phyloP scores from a whole-genome alignment of 2,888 invertebrate genomes.

The Pachydiplax longipennis region DNA sequence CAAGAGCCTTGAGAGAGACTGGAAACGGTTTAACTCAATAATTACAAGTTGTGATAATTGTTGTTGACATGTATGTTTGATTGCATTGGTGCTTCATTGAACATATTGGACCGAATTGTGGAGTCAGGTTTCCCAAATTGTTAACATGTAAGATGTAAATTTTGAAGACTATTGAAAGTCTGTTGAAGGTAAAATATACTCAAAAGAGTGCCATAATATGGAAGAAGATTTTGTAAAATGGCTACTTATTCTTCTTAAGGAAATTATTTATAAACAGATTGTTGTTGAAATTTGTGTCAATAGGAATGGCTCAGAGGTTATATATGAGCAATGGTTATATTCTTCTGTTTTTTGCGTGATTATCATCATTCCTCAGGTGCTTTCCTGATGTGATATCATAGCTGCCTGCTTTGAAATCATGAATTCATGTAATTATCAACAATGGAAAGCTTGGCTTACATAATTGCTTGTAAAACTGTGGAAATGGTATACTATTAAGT shows the following conservation, averaged over 20 bases:
- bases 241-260: not conserved
- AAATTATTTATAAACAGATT: not conserved
- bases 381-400: no score
- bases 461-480: no score
- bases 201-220: not conserved
- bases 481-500: no score
- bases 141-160: not conserved
- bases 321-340: not conserved
- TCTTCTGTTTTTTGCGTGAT: no score
- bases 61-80: not conserved
- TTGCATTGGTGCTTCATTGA: not conserved
- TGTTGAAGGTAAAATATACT: not conserved
- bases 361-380: no score
- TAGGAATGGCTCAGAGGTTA: not conserved
- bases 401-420: no score
- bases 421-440: no score
- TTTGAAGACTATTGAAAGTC: not conserved
- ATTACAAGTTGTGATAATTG: slow-evolving; percentile 31
- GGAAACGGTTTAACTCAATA: slow-evolving; percentile 56
- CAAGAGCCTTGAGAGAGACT: slow-evolving; percentile 71
- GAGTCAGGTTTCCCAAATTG: not conserved
- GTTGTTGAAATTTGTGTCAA: not conserved
- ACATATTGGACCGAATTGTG: not conserved
- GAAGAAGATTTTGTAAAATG: not conserved
- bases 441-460: no score